phyloP scores from a whole-genome alignment of 2,888 invertebrate species.

The Lepidocyrtoides sp. region DNA sequence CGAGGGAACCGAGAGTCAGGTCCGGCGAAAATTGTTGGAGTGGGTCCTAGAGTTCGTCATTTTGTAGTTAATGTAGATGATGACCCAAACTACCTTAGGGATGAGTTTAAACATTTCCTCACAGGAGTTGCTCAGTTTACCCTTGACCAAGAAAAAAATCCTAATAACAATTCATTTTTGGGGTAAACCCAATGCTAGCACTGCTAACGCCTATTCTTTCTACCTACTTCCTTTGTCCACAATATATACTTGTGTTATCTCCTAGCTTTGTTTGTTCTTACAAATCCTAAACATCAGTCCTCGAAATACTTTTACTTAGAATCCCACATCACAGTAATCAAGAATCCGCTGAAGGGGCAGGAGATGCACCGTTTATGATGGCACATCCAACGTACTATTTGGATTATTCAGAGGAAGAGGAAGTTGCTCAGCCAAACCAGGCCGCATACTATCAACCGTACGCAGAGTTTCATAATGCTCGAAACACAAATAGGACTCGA shows the following conservation, averaged over 20 bases:
- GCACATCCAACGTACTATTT: neutral
- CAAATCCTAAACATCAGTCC: neutral
- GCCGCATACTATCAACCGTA: constrained; percentile 12
- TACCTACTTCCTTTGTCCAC: neutral
- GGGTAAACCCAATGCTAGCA: constrained; percentile 29
- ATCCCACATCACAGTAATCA: neutral
- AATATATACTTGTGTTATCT: neutral
- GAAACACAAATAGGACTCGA: constrained; percentile 40
- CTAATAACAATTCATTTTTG: constrained; percentile 34
- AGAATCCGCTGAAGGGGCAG: constrained; percentile 38
- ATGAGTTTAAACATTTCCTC: constrained; percentile 83
- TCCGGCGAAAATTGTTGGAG: constrained; percentile 83
- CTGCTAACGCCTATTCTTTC: neutral
- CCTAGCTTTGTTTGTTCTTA: neutral
- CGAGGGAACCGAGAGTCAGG: constrained; percentile 80
- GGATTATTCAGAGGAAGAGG: neutral
- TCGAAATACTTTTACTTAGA: neutral
- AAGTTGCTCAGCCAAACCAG: constrained; percentile 3
- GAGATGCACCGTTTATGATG: constrained; percentile 36
- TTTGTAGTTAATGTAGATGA: constrained; percentile 85
- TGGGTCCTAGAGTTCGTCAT: constrained; percentile 82
- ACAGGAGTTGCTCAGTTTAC: constrained; percentile 82
- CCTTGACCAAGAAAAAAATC: constrained; percentile 82
- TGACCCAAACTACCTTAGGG: constrained; percentile 82
- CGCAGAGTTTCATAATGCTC: constrained; percentile 59